Evolutionary conservation across 2,888 invertebrate genomes (phyloP).

Genomic region (Heteromyza rotundicornis): DNA sequence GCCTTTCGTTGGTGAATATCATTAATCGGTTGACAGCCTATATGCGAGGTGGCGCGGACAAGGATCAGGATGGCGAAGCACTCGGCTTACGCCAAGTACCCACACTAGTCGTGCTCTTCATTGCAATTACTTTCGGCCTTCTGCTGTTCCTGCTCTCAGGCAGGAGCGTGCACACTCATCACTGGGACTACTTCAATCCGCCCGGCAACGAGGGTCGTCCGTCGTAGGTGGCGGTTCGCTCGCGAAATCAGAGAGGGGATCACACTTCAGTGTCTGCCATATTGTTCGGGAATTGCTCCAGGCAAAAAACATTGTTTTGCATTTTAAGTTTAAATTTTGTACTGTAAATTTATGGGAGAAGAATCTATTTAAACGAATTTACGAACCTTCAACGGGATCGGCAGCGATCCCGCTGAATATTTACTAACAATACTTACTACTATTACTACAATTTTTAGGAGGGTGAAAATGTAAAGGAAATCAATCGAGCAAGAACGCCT

Average conservation of each 20-base stretch:
- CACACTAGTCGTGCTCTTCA: constrained; percentile 78
- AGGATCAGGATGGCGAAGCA: constrained; percentile 34
- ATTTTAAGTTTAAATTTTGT: constrained; percentile 41
- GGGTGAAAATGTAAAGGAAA: no score
- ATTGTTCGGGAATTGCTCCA: no score
- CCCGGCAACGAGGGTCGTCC: constrained; percentile 68
- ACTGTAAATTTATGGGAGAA: background rate
- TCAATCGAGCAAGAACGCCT: no score
- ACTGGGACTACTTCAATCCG: constrained; percentile 89
- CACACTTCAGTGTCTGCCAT: no score
- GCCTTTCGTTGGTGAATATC: constrained; percentile 69
- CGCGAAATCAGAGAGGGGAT: no score
- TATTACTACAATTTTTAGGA: no score
- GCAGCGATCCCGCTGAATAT: no score
- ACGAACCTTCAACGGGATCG: constrained; percentile 1
- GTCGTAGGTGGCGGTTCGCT: no score
- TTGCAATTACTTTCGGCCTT: constrained; percentile 79
- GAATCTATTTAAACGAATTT: background rate
- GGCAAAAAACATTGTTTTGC: constrained; percentile 51
- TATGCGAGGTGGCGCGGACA: constrained; percentile 62
- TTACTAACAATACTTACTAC: no score
- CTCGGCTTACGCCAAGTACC: constrained; percentile 70
- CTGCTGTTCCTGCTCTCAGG: constrained; percentile 77
- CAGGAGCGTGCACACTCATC: constrained; percentile 78
- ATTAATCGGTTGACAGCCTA: constrained; percentile 74